A percentile compares a stretch with the other conserved stretches of the same genome.
phyloP scores from a whole-genome alignment of 2,113 vertebrate species.

The Xenus cinereus region DNA sequence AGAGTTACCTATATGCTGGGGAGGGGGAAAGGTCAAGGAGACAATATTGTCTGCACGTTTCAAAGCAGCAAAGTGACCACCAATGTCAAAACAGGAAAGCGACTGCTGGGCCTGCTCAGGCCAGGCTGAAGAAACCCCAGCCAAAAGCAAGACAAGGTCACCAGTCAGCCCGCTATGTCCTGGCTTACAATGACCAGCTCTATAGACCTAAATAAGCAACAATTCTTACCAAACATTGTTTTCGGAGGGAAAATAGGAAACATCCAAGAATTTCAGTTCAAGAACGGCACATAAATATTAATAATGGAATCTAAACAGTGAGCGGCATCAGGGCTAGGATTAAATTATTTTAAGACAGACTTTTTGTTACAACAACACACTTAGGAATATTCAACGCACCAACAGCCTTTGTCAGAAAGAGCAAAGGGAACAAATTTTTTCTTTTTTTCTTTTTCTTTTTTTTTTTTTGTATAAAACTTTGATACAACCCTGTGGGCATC shows the following conservation, averaged over 20 bases:
- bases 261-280: slow-evolving; percentile 10
- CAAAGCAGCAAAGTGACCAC: neutral
- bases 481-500: neutral
- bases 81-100: slow-evolving; percentile 50
- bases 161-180: neutral
- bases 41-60: neutral
- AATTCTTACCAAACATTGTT: slow-evolving; percentile 4
- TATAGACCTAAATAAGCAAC: neutral
- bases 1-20: neutral
- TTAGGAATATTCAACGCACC: neutral
- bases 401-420: neutral
- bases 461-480: neutral
- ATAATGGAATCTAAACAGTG: neutral
- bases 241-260: slow-evolving; percentile 38
- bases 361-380: neutral
- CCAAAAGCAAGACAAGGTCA: slow-evolving; percentile 44
- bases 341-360: neutral
- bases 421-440: neutral
- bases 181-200: neutral
- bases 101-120: neutral
- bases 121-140: neutral
- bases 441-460: neutral
- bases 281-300: neutral
- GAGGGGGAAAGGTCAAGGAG: neutral
- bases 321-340: neutral